phyloP scores from a whole-genome alignment of 2,113 vertebrate genomes.

The Catharus bicknelli region DNA sequence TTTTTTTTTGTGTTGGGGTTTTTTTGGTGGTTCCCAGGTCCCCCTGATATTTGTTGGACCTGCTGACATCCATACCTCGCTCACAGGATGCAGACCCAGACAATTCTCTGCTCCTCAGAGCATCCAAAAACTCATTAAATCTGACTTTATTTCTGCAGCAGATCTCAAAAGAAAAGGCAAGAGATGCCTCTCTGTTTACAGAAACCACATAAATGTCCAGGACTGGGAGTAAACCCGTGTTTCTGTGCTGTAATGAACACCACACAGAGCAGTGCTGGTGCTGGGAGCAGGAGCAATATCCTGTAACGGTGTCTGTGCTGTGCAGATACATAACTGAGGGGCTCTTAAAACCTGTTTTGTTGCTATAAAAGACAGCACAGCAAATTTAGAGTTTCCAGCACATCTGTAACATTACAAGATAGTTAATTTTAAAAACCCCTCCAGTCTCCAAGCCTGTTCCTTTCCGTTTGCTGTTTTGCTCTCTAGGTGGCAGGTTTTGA shows the following conservation, averaged over 20 bases:
- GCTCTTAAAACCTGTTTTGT: slow-evolving; percentile 13
- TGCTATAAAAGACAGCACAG: background rate
- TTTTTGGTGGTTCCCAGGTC: background rate
- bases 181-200: background rate
- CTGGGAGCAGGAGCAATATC: background rate
- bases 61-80: background rate
- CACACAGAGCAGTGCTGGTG: background rate
- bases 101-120: background rate
- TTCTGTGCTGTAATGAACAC: background rate
- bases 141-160: background rate
- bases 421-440: background rate
- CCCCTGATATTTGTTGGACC: fast-evolving
- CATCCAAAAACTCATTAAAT: background rate
- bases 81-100: background rate
- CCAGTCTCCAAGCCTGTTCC: background rate
- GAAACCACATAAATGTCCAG: background rate
- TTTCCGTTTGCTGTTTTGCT: background rate
- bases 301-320: background rate
- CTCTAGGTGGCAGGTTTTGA: slow-evolving; percentile 62
- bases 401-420: background rate
- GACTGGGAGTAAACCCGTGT: background rate
- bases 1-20: too few relatives aligned
- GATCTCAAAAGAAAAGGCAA: background rate
- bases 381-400: background rate
- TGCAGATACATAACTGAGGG: slow-evolving; percentile 26